Evolutionary conservation across 92 coral and sea anemone species (phyloP).

Genomic region (Zoanthus solanderi): DNA sequence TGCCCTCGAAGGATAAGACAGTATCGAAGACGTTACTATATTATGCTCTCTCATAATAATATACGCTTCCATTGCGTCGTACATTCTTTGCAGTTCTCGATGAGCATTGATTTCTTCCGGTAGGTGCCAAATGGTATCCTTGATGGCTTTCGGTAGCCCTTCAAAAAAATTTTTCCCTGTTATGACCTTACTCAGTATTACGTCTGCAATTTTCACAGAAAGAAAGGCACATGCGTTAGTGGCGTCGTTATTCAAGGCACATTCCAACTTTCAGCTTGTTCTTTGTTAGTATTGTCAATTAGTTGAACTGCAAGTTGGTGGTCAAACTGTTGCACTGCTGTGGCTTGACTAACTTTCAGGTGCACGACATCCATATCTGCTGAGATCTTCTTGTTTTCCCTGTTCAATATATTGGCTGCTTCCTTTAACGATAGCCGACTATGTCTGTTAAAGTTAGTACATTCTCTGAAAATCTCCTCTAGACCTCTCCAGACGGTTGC

Average conservation of each 20-base stretch:
- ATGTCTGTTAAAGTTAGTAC: conserved; percentile 41
- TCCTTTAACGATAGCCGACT: conserved; percentile 37
- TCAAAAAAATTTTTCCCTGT: conserved; percentile 21
- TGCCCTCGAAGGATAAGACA: conserved; percentile 49
- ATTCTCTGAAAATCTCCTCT: conserved; percentile 50
- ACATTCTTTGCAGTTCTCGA: conserved; percentile 38
- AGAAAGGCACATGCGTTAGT: conserved; percentile 51
- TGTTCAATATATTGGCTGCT: conserved; percentile 27
- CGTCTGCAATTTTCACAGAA: conserved; percentile 46
- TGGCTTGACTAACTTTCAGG: conserved; percentile 51
- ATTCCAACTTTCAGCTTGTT: conserved; percentile 27
- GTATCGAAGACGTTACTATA: conserved; percentile 25
- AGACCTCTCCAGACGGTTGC: conserved; percentile 48
- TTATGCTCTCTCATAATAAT: background rate
- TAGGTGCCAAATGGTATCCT: conserved; percentile 32
- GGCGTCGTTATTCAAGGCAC: conserved; percentile 42
- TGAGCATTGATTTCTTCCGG: conserved; percentile 53
- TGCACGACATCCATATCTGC: conserved; percentile 31
- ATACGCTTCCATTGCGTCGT: conserved; percentile 67
- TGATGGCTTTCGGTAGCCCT: conserved; percentile 1
- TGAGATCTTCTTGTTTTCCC: conserved; percentile 26
- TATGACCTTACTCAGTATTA: conserved; percentile 26
- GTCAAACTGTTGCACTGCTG: conserved; percentile 49
- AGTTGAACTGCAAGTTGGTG: conserved; percentile 46
- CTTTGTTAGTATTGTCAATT: conserved; percentile 16